A percentile compares a stretch with the other conserved stretches of the same genome.
Conservation (phyloP, 2,113 vertebrate species). For the Aegotheles bennettii region DNA sequence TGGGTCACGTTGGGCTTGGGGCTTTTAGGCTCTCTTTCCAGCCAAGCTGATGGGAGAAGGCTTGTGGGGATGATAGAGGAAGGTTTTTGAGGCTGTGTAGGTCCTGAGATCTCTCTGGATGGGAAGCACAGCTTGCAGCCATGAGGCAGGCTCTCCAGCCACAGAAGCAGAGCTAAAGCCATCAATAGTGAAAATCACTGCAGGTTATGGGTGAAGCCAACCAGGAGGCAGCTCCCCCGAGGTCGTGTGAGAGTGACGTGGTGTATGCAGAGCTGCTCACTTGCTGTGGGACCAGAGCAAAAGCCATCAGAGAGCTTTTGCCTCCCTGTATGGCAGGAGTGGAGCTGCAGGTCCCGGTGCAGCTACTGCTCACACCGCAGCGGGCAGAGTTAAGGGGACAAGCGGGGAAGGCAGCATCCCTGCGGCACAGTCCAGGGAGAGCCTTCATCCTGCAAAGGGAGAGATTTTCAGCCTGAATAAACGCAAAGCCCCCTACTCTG, state of each 20-base stretch:
- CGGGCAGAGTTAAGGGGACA: background rate
- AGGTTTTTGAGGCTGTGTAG: background rate
- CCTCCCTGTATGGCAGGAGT: background rate
- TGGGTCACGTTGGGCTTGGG: background rate
- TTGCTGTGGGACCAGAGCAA: background rate
- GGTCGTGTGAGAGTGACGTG: fast-evolving
- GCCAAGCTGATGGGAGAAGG: background rate
- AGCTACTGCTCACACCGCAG: background rate
- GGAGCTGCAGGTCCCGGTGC: background rate
- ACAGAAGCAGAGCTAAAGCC: background rate
- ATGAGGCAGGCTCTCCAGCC: background rate
- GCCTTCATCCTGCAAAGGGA: background rate
- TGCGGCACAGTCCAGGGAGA: background rate
- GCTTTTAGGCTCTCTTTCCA: background rate
- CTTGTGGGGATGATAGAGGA: background rate
- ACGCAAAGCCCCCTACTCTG: conserved; percentile 18
- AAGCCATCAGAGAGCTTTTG: background rate
- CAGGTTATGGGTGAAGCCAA: background rate
- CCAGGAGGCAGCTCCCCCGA: background rate
- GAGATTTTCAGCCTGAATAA: conserved; percentile 3
- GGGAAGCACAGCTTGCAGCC: background rate
- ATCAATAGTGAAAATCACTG: background rate
- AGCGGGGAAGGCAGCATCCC: background rate
- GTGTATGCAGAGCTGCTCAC: background rate
- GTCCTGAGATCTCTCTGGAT: background rate